A percentile compares a stretch with the other conserved stretches of the same genome.
Evolutionary conservation across 92 coral and sea anemone species (phyloP).

Genomic region (Bergia puertoricense): DNA sequence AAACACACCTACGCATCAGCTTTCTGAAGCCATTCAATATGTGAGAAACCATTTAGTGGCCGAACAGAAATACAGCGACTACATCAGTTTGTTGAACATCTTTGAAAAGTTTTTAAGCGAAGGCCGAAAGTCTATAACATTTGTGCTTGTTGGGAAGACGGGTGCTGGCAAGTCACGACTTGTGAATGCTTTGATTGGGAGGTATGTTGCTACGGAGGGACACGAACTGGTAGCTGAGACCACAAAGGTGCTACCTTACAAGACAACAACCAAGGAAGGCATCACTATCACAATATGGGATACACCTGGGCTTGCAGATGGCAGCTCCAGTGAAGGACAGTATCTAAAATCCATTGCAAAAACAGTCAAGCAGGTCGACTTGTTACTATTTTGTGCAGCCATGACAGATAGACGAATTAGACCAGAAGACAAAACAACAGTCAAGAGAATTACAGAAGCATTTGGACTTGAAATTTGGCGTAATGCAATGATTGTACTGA

Average conservation of each 20-base stretch:
- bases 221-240: conserved; percentile 11
- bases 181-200: not conserved
- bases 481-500: conserved; percentile 11
- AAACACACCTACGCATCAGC: not conserved
- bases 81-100: not conserved
- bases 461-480: conserved; percentile 15
- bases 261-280: conserved; percentile 8
- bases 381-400: not conserved
- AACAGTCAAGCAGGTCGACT: not conserved
- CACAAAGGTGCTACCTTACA: not conserved
- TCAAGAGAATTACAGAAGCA: not conserved
- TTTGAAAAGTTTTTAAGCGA: not conserved
- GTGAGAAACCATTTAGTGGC: not conserved
- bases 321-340: not conserved
- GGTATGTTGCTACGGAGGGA: not conserved
- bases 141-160: no score
- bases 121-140: not conserved
- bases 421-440: not conserved
- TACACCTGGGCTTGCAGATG: conserved; percentile 2
- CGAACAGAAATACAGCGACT: not conserved
- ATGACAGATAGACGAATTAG: not conserved
- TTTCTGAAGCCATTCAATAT: not conserved
- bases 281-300: not conserved
- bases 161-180: no score
- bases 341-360: not conserved